A percentile compares a stretch with the other conserved stretches of the same genome.
These are phyloP conservation scores for Nemapogon koenigi DNA, from an alignment of 2,888 invertebrate genomes.

Conservation along the genomic window DNA sequence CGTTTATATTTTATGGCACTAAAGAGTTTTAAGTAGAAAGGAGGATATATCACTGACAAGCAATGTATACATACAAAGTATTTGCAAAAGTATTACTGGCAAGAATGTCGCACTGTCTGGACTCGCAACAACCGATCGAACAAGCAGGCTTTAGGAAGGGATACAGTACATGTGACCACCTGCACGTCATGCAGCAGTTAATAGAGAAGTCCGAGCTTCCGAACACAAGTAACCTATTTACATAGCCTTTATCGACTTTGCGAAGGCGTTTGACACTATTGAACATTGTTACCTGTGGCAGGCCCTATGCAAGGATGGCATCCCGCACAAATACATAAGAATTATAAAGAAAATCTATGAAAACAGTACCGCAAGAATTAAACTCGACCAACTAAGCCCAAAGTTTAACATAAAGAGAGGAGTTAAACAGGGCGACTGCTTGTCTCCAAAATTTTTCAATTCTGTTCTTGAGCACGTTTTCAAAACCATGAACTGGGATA, in stretches of 20 bases:
- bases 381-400: not conserved
- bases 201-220: not conserved
- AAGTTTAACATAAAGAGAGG: not conserved
- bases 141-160: too few species aligned
- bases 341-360: not conserved
- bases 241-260: not conserved
- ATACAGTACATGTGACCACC: not conserved
- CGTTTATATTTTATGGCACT: too few species aligned
- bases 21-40: too few species aligned
- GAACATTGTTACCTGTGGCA: not conserved
- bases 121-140: conserved; percentile 7
- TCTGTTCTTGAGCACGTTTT: not conserved
- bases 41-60: too few species aligned
- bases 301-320: not conserved
- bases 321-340: not conserved
- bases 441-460: conserved; percentile 1
- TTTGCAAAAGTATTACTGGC: conserved; percentile 18
- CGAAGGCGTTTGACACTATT: not conserved
- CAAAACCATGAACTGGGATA: too few species aligned
- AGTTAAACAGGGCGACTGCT: not conserved
- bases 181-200: not conserved
- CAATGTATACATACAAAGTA: conserved; percentile 19
- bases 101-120: conserved; percentile 14
- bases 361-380: not conserved
- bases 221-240: not conserved